Evolutionary conservation across 2,888 invertebrate genomes (phyloP).

Genomic region (Dicranocentrus wangi): DNA sequence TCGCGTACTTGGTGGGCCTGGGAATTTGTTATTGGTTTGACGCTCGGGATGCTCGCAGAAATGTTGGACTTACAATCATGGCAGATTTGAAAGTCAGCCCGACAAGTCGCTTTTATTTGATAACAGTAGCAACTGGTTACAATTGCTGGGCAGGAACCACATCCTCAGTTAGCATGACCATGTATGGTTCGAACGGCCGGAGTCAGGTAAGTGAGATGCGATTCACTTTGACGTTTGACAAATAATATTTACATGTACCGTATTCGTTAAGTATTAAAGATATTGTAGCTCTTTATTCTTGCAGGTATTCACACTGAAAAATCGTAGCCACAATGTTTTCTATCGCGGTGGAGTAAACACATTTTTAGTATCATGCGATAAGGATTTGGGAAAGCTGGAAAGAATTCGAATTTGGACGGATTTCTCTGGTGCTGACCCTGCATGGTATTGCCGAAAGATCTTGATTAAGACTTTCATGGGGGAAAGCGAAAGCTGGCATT

Average conservation of each 20-base stretch:
- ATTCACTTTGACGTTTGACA: no score
- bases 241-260: no score
- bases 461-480: constrained; percentile 45
- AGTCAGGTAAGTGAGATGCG: constrained; percentile 64
- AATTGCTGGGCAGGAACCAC: constrained; percentile 69
- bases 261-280: no score
- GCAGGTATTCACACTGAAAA: constrained; percentile 57
- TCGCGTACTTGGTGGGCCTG: constrained; percentile 56
- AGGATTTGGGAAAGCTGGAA: constrained; percentile 65
- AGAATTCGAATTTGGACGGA: constrained; percentile 69
- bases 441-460: constrained; percentile 66
- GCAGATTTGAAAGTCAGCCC: constrained; percentile 52
- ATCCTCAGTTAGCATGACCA: constrained; percentile 65
- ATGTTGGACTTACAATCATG: constrained; percentile 67
- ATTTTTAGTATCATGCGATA: constrained; percentile 64
- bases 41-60: constrained; percentile 27
- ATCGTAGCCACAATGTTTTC: constrained; percentile 32
- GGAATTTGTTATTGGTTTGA: constrained; percentile 56
- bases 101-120: constrained; percentile 58
- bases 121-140: constrained; percentile 68
- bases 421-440: constrained; percentile 62
- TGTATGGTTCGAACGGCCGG: constrained; percentile 65
- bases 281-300: no score
- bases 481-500: constrained; percentile 48
- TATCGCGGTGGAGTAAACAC: constrained; percentile 62